Conservation (phyloP, 2,797 vertebrate genomes). For the Myoxocephalus aenaeus region DNA sequence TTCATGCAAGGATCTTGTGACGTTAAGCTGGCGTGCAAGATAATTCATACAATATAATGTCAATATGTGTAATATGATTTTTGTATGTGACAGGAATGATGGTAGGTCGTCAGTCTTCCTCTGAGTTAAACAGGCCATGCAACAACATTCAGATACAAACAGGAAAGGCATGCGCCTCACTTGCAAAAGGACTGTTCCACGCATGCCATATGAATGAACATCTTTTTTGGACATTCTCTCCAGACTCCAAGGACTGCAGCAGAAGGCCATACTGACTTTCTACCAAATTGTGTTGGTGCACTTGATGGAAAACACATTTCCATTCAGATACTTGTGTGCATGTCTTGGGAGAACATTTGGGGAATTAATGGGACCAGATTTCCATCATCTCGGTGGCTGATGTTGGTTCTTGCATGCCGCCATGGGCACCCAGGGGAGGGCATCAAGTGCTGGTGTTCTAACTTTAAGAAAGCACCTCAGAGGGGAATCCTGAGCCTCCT, state of each 20-base stretch:
- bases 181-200: constrained; percentile 8
- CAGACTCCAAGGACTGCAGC: constrained; percentile 16
- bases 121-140: background rate
- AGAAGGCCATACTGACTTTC: constrained; percentile 16
- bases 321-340: background rate
- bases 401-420: background rate
- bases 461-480: background rate
- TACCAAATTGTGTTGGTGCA: constrained; percentile 13
- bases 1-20: background rate
- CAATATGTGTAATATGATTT: background rate
- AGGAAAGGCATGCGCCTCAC: constrained; percentile 6
- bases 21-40: background rate
- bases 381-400: background rate
- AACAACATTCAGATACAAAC: constrained; percentile 15
- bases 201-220: constrained; percentile 34
- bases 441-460: background rate
- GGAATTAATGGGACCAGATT: background rate
- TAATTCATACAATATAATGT: background rate
- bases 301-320: constrained; percentile 14
- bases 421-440: background rate
- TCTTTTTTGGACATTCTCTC: constrained; percentile 41
- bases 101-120: too few relatives aligned
- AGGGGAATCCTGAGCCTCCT: background rate
- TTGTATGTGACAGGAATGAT: too few relatives aligned
- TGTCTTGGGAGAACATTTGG: background rate